Evolutionary conservation across 2,888 invertebrate genomes (phyloP).

Genomic region (Neocrepidodera transversa): DNA sequence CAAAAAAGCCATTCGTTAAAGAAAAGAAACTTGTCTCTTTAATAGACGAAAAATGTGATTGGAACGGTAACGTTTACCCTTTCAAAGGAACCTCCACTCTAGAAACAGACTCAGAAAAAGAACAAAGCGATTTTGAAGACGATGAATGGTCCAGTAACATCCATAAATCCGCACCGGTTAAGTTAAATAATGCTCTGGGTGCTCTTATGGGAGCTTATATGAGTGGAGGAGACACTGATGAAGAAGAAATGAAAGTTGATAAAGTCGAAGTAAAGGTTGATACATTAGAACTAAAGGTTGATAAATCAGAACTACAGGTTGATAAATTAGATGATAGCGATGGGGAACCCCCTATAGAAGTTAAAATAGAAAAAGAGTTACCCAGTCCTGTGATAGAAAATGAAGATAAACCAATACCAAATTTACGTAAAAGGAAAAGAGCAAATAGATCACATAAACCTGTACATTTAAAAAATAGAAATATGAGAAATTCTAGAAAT

Average conservation of each 20-base stretch:
- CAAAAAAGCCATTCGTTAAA: conserved; percentile 28
- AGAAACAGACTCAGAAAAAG: conserved; percentile 46
- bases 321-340: conserved; percentile 45
- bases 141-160: conserved; percentile 50
- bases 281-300: neutral
- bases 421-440: conserved; percentile 26
- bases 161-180: conserved; percentile 14
- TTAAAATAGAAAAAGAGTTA: conserved; percentile 55
- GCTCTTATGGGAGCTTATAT: conserved; percentile 67
- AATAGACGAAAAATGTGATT: conserved; percentile 55
- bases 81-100: conserved; percentile 55
- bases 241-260: neutral
- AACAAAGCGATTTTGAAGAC: conserved; percentile 52
- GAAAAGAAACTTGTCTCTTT: conserved; percentile 44
- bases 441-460: conserved; percentile 29
- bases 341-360: conserved; percentile 64
- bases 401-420: conserved; percentile 12
- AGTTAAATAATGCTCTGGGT: conserved; percentile 65
- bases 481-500: conserved; percentile 18
- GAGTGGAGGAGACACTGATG: conserved; percentile 60
- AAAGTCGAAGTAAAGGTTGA: neutral
- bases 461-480: conserved; percentile 13
- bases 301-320: neutral
- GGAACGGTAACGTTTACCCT: conserved; percentile 57
- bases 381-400: conserved; percentile 26